These are phyloP conservation scores for Ictidomys tridecemlineatus DNA, from an alignment of 2,113 vertebrate genomes.

Conservation along the genomic window DNA sequence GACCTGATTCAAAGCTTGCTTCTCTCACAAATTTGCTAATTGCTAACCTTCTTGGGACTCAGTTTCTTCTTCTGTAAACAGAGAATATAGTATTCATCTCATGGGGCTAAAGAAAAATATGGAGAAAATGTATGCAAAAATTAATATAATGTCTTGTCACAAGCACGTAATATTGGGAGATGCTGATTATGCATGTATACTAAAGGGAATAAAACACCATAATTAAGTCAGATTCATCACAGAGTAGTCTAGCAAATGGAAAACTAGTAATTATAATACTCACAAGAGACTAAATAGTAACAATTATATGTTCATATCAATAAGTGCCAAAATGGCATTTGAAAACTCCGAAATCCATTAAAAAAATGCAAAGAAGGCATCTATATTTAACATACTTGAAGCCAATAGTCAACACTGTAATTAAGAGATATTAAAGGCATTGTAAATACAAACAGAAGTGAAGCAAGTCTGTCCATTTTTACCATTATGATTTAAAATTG, in stretches of 20 bases:
- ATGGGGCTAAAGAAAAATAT: not conserved
- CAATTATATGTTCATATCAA: conserved; percentile 11
- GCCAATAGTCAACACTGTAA: not conserved
- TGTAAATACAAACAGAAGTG: not conserved
- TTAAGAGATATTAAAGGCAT: not conserved
- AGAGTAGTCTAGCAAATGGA: not conserved
- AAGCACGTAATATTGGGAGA: not conserved
- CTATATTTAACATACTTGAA: conserved; percentile 5
- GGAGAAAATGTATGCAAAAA: not conserved
- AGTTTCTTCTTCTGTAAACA: not conserved
- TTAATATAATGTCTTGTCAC: not conserved
- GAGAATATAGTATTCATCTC: not conserved
- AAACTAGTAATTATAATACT: conserved; percentile 16
- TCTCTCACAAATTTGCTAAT: not conserved
- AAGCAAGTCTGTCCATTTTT: not conserved
- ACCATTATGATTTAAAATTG: not conserved
- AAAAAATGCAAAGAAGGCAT: conserved; percentile 15
- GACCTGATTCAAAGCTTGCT: not conserved
- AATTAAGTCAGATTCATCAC: not conserved
- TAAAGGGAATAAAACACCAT: not conserved
- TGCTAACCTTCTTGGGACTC: not conserved
- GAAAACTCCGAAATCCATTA: not conserved
- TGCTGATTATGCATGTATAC: not conserved
- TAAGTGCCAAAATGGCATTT: not conserved
- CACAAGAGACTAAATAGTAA: not conserved